Evolutionary conservation across 2,797 vertebrate genomes (phyloP).

Genomic region (Acrocephalus scirpaceus): DNA sequence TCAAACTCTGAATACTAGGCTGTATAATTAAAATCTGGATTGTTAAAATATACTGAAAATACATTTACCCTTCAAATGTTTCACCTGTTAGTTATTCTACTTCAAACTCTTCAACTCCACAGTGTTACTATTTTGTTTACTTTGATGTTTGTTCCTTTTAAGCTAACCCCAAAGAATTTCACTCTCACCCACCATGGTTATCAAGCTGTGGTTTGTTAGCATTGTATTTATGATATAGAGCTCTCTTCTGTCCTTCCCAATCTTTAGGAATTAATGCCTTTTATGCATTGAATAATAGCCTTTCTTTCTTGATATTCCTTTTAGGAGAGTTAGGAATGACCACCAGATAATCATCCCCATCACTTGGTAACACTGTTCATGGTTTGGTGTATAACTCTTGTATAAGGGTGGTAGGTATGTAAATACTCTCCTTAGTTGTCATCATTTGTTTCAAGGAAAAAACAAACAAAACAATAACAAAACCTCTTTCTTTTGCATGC

Average conservation of each 20-base stretch:
- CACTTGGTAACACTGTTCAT: not conserved
- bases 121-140: not conserved
- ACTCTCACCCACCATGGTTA: not conserved
- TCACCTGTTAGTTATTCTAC: not conserved
- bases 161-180: constrained; percentile 33
- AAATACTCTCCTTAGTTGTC: constrained; percentile 37
- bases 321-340: not conserved
- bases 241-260: not conserved
- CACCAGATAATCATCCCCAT: not conserved
- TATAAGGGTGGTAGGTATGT: not conserved
- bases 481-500: constrained; percentile 43
- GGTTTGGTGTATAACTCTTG: not conserved
- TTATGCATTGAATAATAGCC: not conserved
- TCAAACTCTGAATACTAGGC: not conserved
- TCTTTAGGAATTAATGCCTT: not conserved
- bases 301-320: not conserved
- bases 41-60: not conserved
- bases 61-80: not conserved
- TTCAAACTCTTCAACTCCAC: not conserved
- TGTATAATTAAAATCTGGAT: not conserved
- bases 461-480: constrained; percentile 56
- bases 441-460: constrained; percentile 48
- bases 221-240: not conserved
- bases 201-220: not conserved
- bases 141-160: constrained; percentile 2